Conservation (phyloP, 1,140 invertebrate genomes). For the Oedothorax gibbosus region DNA sequence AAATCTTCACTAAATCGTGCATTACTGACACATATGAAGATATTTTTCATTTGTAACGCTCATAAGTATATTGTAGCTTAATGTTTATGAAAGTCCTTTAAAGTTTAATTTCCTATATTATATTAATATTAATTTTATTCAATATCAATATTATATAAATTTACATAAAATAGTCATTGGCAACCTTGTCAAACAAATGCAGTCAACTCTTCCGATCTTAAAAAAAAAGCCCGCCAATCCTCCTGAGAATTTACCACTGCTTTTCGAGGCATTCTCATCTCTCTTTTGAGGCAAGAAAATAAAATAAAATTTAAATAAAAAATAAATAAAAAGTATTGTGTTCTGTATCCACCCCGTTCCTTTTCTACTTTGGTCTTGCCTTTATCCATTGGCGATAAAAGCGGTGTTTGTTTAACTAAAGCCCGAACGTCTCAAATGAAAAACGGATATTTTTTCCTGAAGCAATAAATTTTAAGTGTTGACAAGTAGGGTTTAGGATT, state of each 20-base stretch:
- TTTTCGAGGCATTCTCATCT: not conserved
- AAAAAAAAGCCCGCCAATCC: slow-evolving; percentile 49
- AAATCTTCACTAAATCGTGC: too few species aligned
- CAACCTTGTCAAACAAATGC: too few species aligned
- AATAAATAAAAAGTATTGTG: slow-evolving; percentile 43
- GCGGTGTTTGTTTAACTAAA: slow-evolving; percentile 55
- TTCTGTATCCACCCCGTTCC: slow-evolving; percentile 50
- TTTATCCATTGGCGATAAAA: slow-evolving; percentile 55
- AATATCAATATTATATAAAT: too few species aligned
- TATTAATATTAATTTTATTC: too few species aligned
- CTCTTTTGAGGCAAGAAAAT: slow-evolving; percentile 17
- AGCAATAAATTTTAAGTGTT: slow-evolving; percentile 45
- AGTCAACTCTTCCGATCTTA: not conserved
- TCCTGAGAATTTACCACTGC: slow-evolving; percentile 54
- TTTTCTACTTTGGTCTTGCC: slow-evolving; percentile 9
- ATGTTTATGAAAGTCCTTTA: too few species aligned
- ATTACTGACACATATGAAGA: too few species aligned
- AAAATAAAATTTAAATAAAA: not conserved
- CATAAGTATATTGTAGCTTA: too few species aligned
- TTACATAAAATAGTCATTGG: too few species aligned
- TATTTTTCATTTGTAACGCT: too few species aligned
- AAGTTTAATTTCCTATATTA: too few species aligned
- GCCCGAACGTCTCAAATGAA: slow-evolving; percentile 52
- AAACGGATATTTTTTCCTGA: slow-evolving; percentile 22
- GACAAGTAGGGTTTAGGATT: slow-evolving; percentile 30